A percentile compares a stretch with the other conserved stretches of the same genome.
Conservation (phyloP, 2,113 vertebrate genomes). For the Phalacrocorax brasilianus region DNA sequence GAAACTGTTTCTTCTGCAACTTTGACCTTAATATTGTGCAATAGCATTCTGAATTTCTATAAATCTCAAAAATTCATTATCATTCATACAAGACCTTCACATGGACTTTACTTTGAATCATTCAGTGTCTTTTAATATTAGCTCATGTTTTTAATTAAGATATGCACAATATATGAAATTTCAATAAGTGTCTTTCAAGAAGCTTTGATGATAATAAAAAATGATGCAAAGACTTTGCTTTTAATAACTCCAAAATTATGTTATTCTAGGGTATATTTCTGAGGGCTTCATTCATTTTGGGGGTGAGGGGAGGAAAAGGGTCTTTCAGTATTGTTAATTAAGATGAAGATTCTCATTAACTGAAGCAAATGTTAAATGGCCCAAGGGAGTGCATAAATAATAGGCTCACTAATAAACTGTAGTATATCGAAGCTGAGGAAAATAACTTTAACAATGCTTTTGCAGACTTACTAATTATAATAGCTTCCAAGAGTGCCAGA, state of each 20-base stretch:
- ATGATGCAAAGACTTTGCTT: neutral
- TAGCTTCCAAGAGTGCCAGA: conserved; percentile 22
- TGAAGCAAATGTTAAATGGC: conserved; percentile 54
- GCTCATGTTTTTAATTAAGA: conserved; percentile 43
- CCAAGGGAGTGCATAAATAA: conserved; percentile 39
- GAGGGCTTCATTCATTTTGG: neutral
- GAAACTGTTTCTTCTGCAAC: neutral
- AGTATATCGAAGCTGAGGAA: neutral
- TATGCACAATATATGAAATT: neutral
- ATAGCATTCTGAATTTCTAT: neutral
- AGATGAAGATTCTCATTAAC: conserved; percentile 55
- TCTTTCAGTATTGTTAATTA: conserved; percentile 60
- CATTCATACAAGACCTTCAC: neutral
- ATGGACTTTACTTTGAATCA: neutral
- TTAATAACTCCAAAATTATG: conserved; percentile 24
- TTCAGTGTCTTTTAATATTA: conserved; percentile 2
- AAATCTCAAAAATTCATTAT: conserved; percentile 5
- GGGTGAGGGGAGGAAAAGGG: neutral
- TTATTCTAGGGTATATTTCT: conserved; percentile 31
- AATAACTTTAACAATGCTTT: conserved; percentile 51
- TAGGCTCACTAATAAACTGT: conserved; percentile 44
- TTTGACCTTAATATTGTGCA: neutral
- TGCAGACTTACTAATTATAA: conserved; percentile 55
- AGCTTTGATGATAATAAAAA: conserved; percentile 45
- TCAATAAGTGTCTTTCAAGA: neutral